phyloP scores from a whole-genome alignment of 1,140 invertebrate species.

The Danaus melanippus region DNA sequence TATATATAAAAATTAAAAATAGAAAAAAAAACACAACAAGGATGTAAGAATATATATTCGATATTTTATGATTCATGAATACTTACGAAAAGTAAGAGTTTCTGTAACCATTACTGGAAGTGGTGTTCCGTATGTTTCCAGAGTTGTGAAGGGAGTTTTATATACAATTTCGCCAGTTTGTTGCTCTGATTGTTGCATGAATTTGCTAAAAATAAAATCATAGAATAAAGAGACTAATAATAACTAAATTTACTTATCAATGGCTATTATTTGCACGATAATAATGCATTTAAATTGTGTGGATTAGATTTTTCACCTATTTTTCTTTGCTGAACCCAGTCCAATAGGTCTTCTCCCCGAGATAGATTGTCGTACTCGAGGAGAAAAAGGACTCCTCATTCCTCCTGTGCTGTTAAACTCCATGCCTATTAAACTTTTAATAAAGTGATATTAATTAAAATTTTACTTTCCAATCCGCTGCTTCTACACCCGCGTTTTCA shows the following conservation, averaged over 20 bases:
- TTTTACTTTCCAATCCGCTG: constrained; percentile 11
- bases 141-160: constrained; percentile 77
- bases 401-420: constrained; percentile 63
- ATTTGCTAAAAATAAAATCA: constrained; percentile 36
- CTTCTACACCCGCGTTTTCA: constrained; percentile 10
- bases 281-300: too few species aligned
- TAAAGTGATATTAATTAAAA: constrained; percentile 11
- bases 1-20: too few species aligned
- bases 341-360: constrained; percentile 54
- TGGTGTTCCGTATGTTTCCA: constrained; percentile 83
- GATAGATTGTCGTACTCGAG: constrained; percentile 61
- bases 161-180: constrained; percentile 77
- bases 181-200: constrained; percentile 30
- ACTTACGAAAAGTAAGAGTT: constrained; percentile 86
- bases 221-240: too few species aligned
- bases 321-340: constrained; percentile 57
- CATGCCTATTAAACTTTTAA: constrained; percentile 32
- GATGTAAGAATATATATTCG: too few species aligned
- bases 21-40: background rate
- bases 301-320: constrained; percentile 46
- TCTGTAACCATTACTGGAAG: constrained; percentile 91
- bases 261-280: background rate
- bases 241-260: constrained; percentile 11
- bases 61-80: background rate
- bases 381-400: constrained; percentile 69